Percentiles rank a stretch among this genome's conserved stretches.
These are phyloP conservation scores for Lepidurus apus DNA, from an alignment of 1,140 invertebrate species.

Conservation along the genomic window DNA sequence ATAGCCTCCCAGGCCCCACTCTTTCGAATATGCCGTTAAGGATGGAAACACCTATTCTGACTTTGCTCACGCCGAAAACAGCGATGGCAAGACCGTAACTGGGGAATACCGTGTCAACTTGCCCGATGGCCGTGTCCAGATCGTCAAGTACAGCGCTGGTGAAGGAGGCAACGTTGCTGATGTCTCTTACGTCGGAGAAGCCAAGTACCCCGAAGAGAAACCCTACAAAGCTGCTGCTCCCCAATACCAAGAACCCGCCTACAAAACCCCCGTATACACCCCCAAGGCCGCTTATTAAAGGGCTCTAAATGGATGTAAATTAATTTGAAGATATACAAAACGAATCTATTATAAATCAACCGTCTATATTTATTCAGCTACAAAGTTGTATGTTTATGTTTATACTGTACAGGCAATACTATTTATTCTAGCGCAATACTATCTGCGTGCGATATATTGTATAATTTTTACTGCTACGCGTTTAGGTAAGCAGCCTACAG, in stretches of 20 bases:
- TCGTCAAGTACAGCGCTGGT: conserved; percentile 70
- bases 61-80: conserved; percentile 64
- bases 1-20: conserved; percentile 62
- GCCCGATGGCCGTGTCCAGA: conserved; percentile 68
- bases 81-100: conserved; percentile 54
- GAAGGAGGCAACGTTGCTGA: conserved; percentile 70
- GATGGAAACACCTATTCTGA: conserved; percentile 62
- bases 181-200: conserved; percentile 66
- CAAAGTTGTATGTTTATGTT: no score
- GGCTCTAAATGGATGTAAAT: not conserved
- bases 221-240: conserved; percentile 30
- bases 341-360: not conserved
- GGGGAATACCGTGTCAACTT: conserved; percentile 70
- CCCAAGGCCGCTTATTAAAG: not conserved
- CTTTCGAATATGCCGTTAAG: conserved; percentile 65
- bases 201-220: conserved; percentile 54
- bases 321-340: not conserved
- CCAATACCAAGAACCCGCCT: not conserved
- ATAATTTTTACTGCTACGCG: no score
- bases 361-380: conserved; percentile 9
- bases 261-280: no score
- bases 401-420: no score
- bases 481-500: no score
- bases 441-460: no score
- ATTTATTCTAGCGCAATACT: no score